Percentiles rank a stretch among this genome's conserved stretches.
Evolutionary conservation across 2,888 invertebrate genomes (phyloP).

Genomic region (Iphiclides podalirius): DNA sequence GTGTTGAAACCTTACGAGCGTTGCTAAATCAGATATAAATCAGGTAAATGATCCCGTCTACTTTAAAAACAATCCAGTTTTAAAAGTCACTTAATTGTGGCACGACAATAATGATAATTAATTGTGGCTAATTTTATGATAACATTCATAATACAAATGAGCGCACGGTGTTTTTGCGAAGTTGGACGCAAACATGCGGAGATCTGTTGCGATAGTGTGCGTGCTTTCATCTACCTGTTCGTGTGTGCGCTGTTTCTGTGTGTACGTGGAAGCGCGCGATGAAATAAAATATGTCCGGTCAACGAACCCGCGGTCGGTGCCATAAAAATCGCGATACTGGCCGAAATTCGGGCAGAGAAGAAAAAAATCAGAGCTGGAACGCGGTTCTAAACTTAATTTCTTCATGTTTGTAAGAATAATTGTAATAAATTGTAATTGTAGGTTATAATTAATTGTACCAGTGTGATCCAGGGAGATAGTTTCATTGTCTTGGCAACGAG

Average conservation of each 20-base stretch:
- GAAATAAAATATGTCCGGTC: constrained; percentile 81
- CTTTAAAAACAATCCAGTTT: constrained; percentile 9
- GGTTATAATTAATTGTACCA: no score
- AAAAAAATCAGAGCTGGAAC: constrained; percentile 34
- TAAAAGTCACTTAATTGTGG: constrained; percentile 32
- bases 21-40: constrained; percentile 15
- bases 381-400: constrained; percentile 9
- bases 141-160: constrained; percentile 62
- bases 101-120: constrained; percentile 52
- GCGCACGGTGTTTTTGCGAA: constrained; percentile 65
- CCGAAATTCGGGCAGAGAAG: constrained; percentile 71
- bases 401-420: no score
- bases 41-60: constrained; percentile 23
- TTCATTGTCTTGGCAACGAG: no score
- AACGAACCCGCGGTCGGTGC: constrained; percentile 75
- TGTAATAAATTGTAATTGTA: no score
- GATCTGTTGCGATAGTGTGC: constrained; percentile 53
- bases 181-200: constrained; percentile 67
- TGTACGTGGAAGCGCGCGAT: constrained; percentile 79
- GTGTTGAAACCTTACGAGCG: constrained; percentile 14
- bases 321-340: constrained; percentile 78
- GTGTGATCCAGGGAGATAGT: no score
- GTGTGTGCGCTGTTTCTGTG: constrained; percentile 66
- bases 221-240: constrained; percentile 48
- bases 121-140: constrained; percentile 51